Conservation (phyloP, 2,797 vertebrate genomes). For the Limnodromus scolopaceus region DNA sequence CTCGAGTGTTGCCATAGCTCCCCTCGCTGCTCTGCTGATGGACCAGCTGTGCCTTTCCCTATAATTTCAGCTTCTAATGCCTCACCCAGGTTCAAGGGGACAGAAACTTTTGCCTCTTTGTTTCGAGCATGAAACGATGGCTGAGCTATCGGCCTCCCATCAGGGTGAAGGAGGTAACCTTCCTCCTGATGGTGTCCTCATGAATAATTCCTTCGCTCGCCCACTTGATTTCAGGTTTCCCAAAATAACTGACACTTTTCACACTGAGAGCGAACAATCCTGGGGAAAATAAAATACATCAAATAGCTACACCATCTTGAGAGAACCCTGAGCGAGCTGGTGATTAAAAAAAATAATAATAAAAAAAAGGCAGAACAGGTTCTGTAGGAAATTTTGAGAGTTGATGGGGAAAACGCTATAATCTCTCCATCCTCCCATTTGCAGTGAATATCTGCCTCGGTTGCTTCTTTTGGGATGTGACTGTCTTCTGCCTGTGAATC, state of each 20-base stretch:
- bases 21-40: background rate
- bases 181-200: background rate
- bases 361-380: background rate
- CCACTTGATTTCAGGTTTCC: conserved; percentile 47
- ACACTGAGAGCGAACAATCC: background rate
- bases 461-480: background rate
- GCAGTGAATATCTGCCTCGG: background rate
- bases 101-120: conserved; percentile 33
- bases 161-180: conserved; percentile 46
- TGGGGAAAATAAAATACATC: conserved; percentile 19
- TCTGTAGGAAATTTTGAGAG: background rate
- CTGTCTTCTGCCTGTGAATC: background rate
- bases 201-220: conserved; percentile 13
- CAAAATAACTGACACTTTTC: conserved; percentile 38
- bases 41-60: background rate
- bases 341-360: background rate
- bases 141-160: background rate
- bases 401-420: background rate
- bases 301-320: background rate
- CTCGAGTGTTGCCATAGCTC: background rate
- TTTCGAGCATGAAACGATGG: background rate
- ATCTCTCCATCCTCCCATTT: background rate
- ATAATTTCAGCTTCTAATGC: background rate
- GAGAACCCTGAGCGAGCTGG: background rate
- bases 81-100: background rate